Evolutionary conservation across 2,797 vertebrate species (phyloP).

Genomic region (Choloepus didactylus): DNA sequence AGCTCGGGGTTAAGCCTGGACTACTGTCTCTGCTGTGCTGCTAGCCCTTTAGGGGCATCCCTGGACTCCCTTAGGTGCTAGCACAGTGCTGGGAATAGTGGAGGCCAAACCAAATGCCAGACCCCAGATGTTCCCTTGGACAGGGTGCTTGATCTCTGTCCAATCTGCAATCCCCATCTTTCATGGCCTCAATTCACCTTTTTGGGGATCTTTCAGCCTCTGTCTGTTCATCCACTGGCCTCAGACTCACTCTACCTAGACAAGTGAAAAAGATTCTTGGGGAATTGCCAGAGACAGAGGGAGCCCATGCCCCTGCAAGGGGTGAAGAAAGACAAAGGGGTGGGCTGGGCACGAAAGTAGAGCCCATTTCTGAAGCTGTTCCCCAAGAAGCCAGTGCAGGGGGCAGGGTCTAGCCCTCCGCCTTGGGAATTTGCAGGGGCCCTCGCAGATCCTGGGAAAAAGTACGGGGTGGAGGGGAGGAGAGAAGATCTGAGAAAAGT

Average conservation of each 20-base stretch:
- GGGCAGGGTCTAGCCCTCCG: not conserved
- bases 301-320: not conserved
- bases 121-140: not conserved
- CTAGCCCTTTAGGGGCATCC: not conserved
- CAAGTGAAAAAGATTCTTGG: constrained; percentile 70
- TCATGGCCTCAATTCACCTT: constrained; percentile 79
- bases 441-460: not conserved
- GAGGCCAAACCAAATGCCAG: not conserved
- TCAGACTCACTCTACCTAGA: constrained; percentile 52
- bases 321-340: not conserved
- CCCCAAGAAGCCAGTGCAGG: not conserved
- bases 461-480: too few species aligned
- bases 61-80: not conserved
- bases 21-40: not conserved
- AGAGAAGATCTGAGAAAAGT: not conserved
- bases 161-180: not conserved
- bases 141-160: not conserved
- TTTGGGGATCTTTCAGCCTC: constrained; percentile 73
- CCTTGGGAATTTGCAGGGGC: not conserved
- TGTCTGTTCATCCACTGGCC: constrained; percentile 71
- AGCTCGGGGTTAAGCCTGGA: not conserved
- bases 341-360: not conserved
- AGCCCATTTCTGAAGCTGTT: not conserved
- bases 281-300: constrained; percentile 31
- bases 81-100: not conserved